phyloP scores from a whole-genome alignment of 2,888 invertebrate genomes.

The Perizoma affinitatum region DNA sequence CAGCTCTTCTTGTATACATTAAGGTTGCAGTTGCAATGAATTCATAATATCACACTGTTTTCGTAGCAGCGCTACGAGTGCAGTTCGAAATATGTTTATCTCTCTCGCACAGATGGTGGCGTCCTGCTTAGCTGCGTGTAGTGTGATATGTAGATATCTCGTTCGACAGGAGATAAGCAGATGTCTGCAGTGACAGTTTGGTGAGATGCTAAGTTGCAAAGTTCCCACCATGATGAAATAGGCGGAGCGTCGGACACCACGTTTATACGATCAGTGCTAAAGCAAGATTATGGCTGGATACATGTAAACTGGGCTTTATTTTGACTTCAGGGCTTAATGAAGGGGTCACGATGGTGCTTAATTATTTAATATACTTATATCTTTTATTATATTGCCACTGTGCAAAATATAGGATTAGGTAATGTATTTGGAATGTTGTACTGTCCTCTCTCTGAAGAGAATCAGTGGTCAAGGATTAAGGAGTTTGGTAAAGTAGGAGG shows the following conservation, averaged over 20 bases:
- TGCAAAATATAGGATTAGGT: too few relatives aligned
- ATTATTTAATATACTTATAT: not conserved
- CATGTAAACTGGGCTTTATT: constrained; percentile 44
- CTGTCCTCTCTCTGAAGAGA: too few relatives aligned
- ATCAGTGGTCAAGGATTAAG: too few relatives aligned
- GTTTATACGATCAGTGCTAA: constrained; percentile 49
- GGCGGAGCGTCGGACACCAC: constrained; percentile 67
- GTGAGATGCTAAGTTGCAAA: constrained; percentile 58
- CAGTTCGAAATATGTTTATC: constrained; percentile 74
- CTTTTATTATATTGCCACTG: too few relatives aligned
- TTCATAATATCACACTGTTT: constrained; percentile 33
- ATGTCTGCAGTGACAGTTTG: constrained; percentile 70
- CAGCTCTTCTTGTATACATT: constrained; percentile 60
- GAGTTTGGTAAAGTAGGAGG: too few relatives aligned
- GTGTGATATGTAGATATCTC: constrained; percentile 80
- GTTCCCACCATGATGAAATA: constrained; percentile 80
- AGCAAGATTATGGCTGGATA: constrained; percentile 53
- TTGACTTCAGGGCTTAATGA: constrained; percentile 40
- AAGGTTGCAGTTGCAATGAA: constrained; percentile 80
- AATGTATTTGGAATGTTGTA: too few relatives aligned
- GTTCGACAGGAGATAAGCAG: constrained; percentile 75
- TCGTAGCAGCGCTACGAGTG: constrained; percentile 50
- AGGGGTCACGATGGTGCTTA: constrained; percentile 7
- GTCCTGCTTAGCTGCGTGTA: constrained; percentile 75
- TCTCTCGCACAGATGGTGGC: constrained; percentile 64